Conservation (phyloP, 2,113 vertebrate species). For the Pseudolaguvia tuberculata region DNA sequence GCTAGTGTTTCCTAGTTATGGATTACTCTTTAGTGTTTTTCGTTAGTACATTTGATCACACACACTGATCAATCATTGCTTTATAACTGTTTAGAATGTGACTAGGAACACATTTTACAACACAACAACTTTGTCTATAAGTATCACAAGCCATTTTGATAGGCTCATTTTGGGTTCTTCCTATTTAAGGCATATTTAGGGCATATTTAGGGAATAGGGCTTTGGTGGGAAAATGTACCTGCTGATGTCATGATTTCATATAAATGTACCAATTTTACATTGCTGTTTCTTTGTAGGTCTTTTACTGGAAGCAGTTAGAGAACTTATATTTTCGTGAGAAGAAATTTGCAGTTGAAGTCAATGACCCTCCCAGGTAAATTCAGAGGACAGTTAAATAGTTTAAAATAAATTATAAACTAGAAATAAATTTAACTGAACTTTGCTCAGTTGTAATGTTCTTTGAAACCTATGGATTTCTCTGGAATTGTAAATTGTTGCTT, state of each 20-base stretch:
- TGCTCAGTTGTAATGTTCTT: neutral
- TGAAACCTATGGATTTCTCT: constrained; percentile 15
- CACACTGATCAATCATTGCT: constrained; percentile 1
- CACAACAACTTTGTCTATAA: too few relatives aligned
- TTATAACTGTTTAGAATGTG: constrained; percentile 26
- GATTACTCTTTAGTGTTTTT: constrained; percentile 9
- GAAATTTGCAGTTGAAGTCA: constrained; percentile 97
- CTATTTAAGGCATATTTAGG: too few relatives aligned
- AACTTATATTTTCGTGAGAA: constrained; percentile 98
- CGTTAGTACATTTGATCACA: constrained; percentile 1
- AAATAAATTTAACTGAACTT: neutral
- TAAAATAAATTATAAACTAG: too few relatives aligned
- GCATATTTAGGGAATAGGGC: too few relatives aligned
- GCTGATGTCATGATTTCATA: too few relatives aligned
- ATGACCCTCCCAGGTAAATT: constrained; percentile 88
- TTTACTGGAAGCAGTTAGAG: constrained; percentile 97
- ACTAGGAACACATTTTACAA: constrained; percentile 5
- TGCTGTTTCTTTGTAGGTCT: constrained; percentile 71
- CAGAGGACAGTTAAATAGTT: constrained; percentile 9
- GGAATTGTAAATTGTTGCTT: constrained; percentile 36
- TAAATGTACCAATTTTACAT: too few relatives aligned
- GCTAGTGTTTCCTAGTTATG: constrained; percentile 15
- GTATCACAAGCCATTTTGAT: too few relatives aligned
- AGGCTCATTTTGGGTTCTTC: too few relatives aligned
- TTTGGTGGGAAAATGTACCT: too few relatives aligned